Evolutionary conservation across 2,797 vertebrate genomes (phyloP).

Genomic region (Tokudaia muenninki): DNA sequence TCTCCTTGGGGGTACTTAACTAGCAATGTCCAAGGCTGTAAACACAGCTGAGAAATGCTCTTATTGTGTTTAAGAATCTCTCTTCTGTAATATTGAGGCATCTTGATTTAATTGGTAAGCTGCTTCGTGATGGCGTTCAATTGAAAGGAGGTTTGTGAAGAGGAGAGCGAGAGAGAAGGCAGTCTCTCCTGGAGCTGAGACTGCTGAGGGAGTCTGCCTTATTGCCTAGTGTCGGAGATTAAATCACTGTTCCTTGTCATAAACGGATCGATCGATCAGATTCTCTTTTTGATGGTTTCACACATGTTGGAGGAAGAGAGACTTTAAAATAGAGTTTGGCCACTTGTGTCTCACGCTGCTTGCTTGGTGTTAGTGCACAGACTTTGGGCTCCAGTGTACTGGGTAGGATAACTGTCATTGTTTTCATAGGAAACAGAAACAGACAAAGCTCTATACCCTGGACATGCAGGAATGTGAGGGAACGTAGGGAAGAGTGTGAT

Average conservation of each 20-base stretch:
- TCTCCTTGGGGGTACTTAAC: conserved; percentile 78
- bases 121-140: conserved; percentile 67
- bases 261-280: conserved; percentile 59
- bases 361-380: background rate
- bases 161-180: conserved; percentile 58
- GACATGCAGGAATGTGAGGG: background rate
- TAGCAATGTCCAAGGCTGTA: conserved; percentile 72
- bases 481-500: background rate
- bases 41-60: conserved; percentile 73
- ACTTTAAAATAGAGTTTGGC: conserved; percentile 49
- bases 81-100: conserved; percentile 81
- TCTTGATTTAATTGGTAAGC: conserved; percentile 84
- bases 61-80: conserved; percentile 81
- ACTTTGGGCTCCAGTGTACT: background rate
- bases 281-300: conserved; percentile 59
- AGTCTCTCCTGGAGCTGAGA: conserved; percentile 46
- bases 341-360: conserved; percentile 43
- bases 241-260: conserved; percentile 66
- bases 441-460: background rate
- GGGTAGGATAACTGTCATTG: background rate
- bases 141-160: conserved; percentile 82
- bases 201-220: conserved; percentile 73
- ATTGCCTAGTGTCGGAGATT: conserved; percentile 72
- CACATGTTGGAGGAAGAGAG: background rate
- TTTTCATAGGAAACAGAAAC: conserved; percentile 37